Conservation (phyloP, 2,113 vertebrate genomes). For the Panthera leo region DNA sequence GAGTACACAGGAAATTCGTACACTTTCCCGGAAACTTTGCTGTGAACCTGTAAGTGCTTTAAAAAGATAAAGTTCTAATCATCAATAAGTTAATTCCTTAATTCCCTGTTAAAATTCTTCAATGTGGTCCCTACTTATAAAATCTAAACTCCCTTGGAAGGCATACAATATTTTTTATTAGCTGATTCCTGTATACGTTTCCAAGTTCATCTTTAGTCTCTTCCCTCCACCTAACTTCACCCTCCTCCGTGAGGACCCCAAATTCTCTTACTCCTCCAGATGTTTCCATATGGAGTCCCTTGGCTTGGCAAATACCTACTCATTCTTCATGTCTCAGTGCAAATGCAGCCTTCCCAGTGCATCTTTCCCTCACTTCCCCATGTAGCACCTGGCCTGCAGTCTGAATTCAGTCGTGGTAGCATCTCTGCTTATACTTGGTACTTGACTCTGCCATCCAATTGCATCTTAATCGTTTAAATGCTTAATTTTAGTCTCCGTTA, state of each 20-base stretch:
- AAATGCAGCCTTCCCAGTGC: not conserved
- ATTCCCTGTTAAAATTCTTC: not conserved
- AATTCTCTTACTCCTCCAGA: not conserved
- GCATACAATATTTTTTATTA: not conserved
- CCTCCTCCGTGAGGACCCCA: not conserved
- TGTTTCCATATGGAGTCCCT: not conserved
- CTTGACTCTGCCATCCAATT: not conserved
- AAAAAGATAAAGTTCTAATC: not conserved
- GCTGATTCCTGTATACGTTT: not conserved
- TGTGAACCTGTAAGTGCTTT: not conserved
- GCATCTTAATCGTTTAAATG: not conserved
- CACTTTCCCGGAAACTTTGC: not conserved
- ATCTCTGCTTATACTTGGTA: not conserved
- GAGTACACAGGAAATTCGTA: not conserved
- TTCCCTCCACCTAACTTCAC: not conserved
- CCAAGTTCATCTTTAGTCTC: not conserved
- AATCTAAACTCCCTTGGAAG: conserved; percentile 23
- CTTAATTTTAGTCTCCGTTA: not conserved
- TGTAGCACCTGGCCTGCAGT: not conserved
- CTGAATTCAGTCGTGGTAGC: not conserved
- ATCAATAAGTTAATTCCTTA: not conserved
- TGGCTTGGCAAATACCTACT: not conserved
- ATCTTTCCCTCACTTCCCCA: not conserved
- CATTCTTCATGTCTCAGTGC: not conserved
- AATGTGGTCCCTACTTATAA: not conserved